Base-by-base conservation (phyloP, 2,113 vertebrate species). In the Chitala chitala region DNA sequence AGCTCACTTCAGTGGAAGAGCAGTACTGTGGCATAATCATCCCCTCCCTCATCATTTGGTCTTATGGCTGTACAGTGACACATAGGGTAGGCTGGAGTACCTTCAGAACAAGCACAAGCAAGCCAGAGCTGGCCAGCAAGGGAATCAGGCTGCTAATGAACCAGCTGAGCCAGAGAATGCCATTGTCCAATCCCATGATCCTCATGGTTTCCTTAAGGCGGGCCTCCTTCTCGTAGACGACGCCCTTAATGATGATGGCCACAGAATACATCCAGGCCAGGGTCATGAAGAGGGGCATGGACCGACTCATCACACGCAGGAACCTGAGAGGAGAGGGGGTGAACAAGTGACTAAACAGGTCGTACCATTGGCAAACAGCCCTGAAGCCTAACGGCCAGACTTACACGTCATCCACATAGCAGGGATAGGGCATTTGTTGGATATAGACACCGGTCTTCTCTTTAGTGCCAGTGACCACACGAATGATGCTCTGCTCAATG, bases 351-450 rank as follows among this genome's bases (percentile, higher is more conserved):
- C 33, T 46, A n/a, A n/a, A n/a, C n/a, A n/a, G n/a, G n/a, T n/a
- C n/a, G n/a, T n/a, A n/a, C n/a, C n/a, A n/a, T n/a, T n/a, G n/a
- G n/a, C n/a, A n/a, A n/a, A n/a, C n/a, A n/a, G n/a, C 33, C 38
- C 17, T 51, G n/a, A 15, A 29, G 66, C 66, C 53, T 20, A 26
- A 36, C 17, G 33, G 12, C 56, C 40, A 1, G 44, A 87, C 94
- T 71, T 83, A 99, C 96, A 98, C 94, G 82, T 99, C 97, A 80
- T 99, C 97, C 0, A 99, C 97, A 0, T 98, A 99, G 81, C 97
- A 99, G 0, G 97, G 97, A 59, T 99, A 99, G 0, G 97, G 97
- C 96, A 99, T 99, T 90, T 99, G 97, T 79, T 99, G 97, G 77
- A 99, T 87, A 68, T 98, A 98, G 48, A 98, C 92, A 0, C 96